Base-by-base conservation (phyloP, 2,797 vertebrate species). In the Bufotes viridis region DNA sequence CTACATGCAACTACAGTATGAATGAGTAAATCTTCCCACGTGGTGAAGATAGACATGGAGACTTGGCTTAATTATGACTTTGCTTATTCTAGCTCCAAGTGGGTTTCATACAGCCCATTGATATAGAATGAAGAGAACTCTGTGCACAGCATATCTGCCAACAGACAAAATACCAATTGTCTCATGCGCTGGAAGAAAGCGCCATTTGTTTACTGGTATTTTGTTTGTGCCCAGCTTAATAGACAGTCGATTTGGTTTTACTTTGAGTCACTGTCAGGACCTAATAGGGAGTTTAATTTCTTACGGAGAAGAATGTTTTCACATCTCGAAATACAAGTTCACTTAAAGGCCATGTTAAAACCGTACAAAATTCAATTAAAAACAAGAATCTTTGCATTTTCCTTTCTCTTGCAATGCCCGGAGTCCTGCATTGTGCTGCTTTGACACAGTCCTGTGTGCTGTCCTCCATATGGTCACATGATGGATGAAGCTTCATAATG, bases 161-260 rank as follows among this genome's bases (percentile, higher is more conserved):
- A 74, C 60, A 87, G 29, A 82, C 87, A 88, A 84, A 70, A 88
- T 88, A 74, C 75, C 74, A 81, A 88, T 88, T 88, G 87, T 88
- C 78, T 72, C 20, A 42, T 84, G 65, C 13, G 70, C 87, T 58
- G 42, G 17, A 72, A 80, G 76, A 75, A 81, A 78, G 81, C n/a
- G 10, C 80, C 42, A 20, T 82, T 55, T 86, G 84, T 89, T 86
- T 63, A 24, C 17, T 83, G 84, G 74, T 22, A 63, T 89, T 83
- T 65, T 78, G 53, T 72, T 51, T 57, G 11, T 87, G n/a, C 60
- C 61, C n/a, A 2, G n/a, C 42, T 83, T 78, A 76, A 89, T 89
- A 34, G 51, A 57, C 83, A 63, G 42, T 81, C 8, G 26, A n/a
- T 85, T 81, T 69, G 10, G 70, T 70, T 63, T 80, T 74, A 22